Evolutionary conservation across 2,797 vertebrate species (phyloP).

Genomic region (Chelonia mydas): DNA sequence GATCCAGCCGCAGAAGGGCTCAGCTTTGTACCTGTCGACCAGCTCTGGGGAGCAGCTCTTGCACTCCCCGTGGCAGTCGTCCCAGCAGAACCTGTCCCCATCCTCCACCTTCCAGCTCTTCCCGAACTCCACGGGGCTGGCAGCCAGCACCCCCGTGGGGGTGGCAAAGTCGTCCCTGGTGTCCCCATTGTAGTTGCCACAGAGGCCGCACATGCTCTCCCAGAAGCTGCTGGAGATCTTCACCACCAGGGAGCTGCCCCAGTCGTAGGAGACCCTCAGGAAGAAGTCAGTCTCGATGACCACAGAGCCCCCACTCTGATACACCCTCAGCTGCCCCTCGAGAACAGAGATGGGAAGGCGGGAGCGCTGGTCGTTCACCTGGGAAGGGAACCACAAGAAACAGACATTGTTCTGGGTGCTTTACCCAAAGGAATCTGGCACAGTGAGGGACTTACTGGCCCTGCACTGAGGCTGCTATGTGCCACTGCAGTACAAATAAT

Average conservation of each 20-base stretch:
- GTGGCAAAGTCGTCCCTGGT: slow-evolving; percentile 76
- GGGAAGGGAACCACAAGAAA: background rate
- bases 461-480: background rate
- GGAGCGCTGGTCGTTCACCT: slow-evolving; percentile 82
- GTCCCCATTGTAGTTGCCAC: slow-evolving; percentile 86
- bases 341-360: slow-evolving; percentile 81
- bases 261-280: slow-evolving; percentile 84
- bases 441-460: background rate
- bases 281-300: slow-evolving; percentile 82
- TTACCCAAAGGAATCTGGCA: background rate
- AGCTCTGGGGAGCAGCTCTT: too few relatives aligned
- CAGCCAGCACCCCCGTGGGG: slow-evolving; percentile 2
- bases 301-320: slow-evolving; percentile 72
- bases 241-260: slow-evolving; percentile 80
- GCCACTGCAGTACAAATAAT: background rate
- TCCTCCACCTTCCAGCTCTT: slow-evolving; percentile 83
- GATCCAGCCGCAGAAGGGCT: slow-evolving; percentile 82
- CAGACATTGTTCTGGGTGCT: background rate
- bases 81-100: slow-evolving; percentile 31
- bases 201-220: slow-evolving; percentile 83
- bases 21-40: background rate
- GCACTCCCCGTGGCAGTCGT: too few relatives aligned
- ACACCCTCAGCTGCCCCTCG: slow-evolving; percentile 70
- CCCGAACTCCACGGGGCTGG: slow-evolving; percentile 74
- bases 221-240: slow-evolving; percentile 81